Percentiles rank a stretch among this genome's conserved stretches.
Conservation (phyloP, 1,140 invertebrate genomes). For the Drosophila oshimai region DNA sequence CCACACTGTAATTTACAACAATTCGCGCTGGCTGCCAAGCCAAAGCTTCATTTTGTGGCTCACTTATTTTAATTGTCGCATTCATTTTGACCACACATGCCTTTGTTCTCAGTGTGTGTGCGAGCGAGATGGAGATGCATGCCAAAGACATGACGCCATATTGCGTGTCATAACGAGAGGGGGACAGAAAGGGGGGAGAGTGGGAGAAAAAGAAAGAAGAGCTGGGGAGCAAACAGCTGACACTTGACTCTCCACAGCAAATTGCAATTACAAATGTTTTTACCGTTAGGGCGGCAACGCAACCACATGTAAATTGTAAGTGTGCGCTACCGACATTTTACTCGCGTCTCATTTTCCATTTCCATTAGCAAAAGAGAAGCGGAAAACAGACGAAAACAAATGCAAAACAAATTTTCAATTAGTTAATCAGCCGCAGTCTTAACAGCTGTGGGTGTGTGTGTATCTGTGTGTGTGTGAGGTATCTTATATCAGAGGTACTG, state of each 20-base stretch:
- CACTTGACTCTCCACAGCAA: conserved; percentile 59
- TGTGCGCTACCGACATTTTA: conserved; percentile 5
- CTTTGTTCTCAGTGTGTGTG: conserved; percentile 12
- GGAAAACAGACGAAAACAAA: background rate
- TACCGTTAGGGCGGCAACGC: conserved; percentile 33
- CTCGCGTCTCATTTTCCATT: conserved; percentile 13
- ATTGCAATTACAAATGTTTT: conserved; percentile 54
- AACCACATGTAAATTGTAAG: conserved; percentile 1
- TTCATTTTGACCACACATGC: conserved; percentile 29
- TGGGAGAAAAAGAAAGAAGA: background rate
- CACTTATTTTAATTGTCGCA: conserved; percentile 64
- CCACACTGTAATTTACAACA: conserved; percentile 32
- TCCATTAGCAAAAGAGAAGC: conserved; percentile 24
- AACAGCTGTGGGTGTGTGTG: background rate
- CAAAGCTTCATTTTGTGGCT: conserved; percentile 34
- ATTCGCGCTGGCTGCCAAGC: conserved; percentile 4
- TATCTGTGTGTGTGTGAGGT: background rate
- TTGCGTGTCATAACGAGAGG: conserved; percentile 38
- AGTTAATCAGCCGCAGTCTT: conserved; percentile 24
- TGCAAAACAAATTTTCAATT: conserved; percentile 50
- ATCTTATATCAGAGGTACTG: background rate
- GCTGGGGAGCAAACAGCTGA: conserved; percentile 49
- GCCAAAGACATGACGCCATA: conserved; percentile 62
- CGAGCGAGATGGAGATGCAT: conserved; percentile 39
- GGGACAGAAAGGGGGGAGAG: background rate